Percentiles rank a stretch among this genome's conserved stretches.
Conservation (phyloP, 1,140 invertebrate species). For the Pseudobourletiella spinata region DNA sequence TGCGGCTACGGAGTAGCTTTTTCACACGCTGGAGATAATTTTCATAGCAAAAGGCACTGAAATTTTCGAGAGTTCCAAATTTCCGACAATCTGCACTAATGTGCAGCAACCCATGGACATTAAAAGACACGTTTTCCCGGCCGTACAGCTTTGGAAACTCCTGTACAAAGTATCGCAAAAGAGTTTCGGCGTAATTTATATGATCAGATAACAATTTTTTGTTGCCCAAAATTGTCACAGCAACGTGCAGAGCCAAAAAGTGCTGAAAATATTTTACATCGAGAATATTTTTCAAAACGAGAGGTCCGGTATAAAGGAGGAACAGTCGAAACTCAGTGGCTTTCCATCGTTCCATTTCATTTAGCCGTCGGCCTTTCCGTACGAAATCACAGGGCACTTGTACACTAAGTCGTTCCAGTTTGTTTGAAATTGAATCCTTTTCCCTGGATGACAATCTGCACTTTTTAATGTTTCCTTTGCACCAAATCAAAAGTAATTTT, state of each 20-base stretch:
- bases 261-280: background rate
- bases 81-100: background rate
- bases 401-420: background rate
- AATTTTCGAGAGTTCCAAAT: background rate
- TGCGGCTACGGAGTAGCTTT: background rate
- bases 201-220: background rate
- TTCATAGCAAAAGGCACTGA: slow-evolving; percentile 19
- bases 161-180: slow-evolving; percentile 6
- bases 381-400: slow-evolving; percentile 40
- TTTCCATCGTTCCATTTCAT: slow-evolving; percentile 42
- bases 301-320: slow-evolving; percentile 43
- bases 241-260: background rate
- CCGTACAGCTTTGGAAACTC: slow-evolving; percentile 15
- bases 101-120: slow-evolving; percentile 17
- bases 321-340: slow-evolving; percentile 45
- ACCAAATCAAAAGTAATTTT: slow-evolving; percentile 24
- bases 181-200: background rate
- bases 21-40: slow-evolving; percentile 11
- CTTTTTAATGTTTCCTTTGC: too few relatives aligned
- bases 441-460: too few relatives aligned
- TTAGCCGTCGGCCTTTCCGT: slow-evolving; percentile 40
- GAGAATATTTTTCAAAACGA: slow-evolving; percentile 39
- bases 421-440: background rate
- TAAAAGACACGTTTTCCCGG: background rate
- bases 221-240: background rate